Percentiles rank a stretch among this genome's conserved stretches.
These are phyloP conservation scores for Eulemur coronatus DNA, from an alignment of 2,797 vertebrate species.

Conservation along the genomic window DNA sequence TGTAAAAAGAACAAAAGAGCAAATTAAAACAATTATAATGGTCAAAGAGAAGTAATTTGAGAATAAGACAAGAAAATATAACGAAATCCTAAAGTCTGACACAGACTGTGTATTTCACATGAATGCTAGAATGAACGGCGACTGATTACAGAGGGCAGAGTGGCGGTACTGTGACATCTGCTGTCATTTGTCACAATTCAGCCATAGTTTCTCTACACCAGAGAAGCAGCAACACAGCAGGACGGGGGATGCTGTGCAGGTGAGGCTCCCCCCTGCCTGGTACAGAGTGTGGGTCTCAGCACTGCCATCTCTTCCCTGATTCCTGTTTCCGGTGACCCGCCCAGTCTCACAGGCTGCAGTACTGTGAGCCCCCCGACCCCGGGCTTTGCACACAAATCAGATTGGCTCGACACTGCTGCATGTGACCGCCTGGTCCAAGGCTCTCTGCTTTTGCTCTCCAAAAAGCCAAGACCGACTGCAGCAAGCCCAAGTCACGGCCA, in stretches of 20 bases:
- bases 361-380: rapidly evolving
- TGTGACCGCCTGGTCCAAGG: rapidly evolving
- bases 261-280: rapidly evolving
- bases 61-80: constrained; percentile 4
- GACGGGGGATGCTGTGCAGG: rapidly evolving
- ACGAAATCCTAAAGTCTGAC: background rate
- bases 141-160: background rate
- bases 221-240: background rate
- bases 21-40: background rate
- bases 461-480: rapidly evolving
- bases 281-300: background rate
- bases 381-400: rapidly evolving
- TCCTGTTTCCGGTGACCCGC: too few species aligned
- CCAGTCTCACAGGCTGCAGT: rapidly evolving
- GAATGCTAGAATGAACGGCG: background rate
- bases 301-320: rapidly evolving
- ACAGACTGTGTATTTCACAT: rapidly evolving
- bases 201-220: rapidly evolving
- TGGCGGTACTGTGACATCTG: rapidly evolving
- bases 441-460: background rate
- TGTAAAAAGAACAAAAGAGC: background rate
- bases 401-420: rapidly evolving
- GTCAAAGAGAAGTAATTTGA: background rate
- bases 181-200: background rate
- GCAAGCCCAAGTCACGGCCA: rapidly evolving